Base-by-base conservation (phyloP, 2,797 vertebrate genomes). In the Acipenser transmontanus region DNA sequence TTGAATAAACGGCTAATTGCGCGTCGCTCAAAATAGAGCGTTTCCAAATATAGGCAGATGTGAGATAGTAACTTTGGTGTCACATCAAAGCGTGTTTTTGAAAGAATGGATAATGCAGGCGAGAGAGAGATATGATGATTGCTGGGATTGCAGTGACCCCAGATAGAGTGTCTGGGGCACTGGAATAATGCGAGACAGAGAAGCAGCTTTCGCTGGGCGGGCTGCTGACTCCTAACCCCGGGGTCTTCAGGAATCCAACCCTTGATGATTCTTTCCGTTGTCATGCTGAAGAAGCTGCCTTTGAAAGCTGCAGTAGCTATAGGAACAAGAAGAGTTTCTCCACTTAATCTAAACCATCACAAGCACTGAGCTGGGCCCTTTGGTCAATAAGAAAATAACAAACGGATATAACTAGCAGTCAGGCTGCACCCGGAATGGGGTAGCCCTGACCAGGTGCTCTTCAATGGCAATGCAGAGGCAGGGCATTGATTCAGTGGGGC, bases 51-150 rank as follows among this genome's bases (percentile, higher is more conserved):
- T 34, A 34, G 86, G 87, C 68, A 85, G 85, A 89, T 89, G 86
- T 87, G 86, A 88, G 82, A 87, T 86, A 80, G 80, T 80, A 81
- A 86, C 87, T 89, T 87, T 91, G 85, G 87, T 88, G 87, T 84
- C 86, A 88, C 86, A 87, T 91, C 86, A 89, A 91, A 89, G 88
- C 69, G 49, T 69, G 70, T 72, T 82, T 87, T 80, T 82, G 80
- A 87, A 81, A 87, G 87, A 85, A 78, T 83, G 79, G 84, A 81
- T 86, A 85, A 81, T 82, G 78, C 74, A 81, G 81, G 75, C 77
- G 74, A 34, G 34, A 34, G 75, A 77, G 74, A 73, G 85, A 87
- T 80, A 76, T 78, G 70, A 80, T 77, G 75, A 80, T 83, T 76
- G 85, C 78, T 78, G 80, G 78, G 77, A 78, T 81, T 68, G 34